These are phyloP conservation scores for Tetrapedia diversipes DNA, from an alignment of 2,888 invertebrate species.

Conservation along the genomic window DNA sequence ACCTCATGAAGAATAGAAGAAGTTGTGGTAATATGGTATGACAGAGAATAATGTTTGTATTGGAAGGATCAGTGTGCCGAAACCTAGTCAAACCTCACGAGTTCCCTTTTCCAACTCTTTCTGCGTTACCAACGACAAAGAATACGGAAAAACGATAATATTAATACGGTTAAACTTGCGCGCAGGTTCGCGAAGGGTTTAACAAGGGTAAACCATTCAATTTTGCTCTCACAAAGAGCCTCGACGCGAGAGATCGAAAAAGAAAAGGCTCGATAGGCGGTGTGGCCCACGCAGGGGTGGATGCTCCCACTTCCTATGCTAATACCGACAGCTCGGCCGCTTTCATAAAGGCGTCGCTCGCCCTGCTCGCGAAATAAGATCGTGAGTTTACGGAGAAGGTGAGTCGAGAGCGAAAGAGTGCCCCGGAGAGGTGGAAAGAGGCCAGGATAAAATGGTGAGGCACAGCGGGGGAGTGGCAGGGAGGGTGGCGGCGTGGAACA, in stretches of 20 bases:
- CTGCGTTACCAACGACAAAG: too few relatives aligned
- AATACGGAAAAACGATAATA: too few relatives aligned
- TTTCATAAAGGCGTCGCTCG: conserved; percentile 71
- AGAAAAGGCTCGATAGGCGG: not conserved
- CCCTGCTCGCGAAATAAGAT: conserved; percentile 70
- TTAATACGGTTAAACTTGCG: too few relatives aligned
- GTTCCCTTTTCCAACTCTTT: too few relatives aligned
- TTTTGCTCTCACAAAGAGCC: conserved; percentile 21
- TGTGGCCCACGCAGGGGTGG: not conserved
- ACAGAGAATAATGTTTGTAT: too few relatives aligned
- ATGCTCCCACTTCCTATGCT: conserved; percentile 68
- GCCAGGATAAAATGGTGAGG: not conserved
- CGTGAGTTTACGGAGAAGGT: conserved; percentile 56
- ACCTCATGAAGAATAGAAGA: too few relatives aligned
- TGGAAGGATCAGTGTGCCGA: too few relatives aligned
- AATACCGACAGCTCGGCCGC: conserved; percentile 58
- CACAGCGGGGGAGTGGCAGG: not conserved
- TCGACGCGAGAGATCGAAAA: not conserved
- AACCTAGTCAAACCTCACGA: too few relatives aligned
- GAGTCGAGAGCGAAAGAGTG: conserved; percentile 24
- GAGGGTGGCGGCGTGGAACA: not conserved
- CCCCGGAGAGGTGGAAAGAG: conserved; percentile 23
- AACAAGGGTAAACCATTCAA: conserved; percentile 18
- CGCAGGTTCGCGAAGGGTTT: too few relatives aligned
- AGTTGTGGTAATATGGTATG: too few relatives aligned